phyloP scores from a whole-genome alignment of 2,797 vertebrate genomes.

The Acanthurus leucopareius region DNA sequence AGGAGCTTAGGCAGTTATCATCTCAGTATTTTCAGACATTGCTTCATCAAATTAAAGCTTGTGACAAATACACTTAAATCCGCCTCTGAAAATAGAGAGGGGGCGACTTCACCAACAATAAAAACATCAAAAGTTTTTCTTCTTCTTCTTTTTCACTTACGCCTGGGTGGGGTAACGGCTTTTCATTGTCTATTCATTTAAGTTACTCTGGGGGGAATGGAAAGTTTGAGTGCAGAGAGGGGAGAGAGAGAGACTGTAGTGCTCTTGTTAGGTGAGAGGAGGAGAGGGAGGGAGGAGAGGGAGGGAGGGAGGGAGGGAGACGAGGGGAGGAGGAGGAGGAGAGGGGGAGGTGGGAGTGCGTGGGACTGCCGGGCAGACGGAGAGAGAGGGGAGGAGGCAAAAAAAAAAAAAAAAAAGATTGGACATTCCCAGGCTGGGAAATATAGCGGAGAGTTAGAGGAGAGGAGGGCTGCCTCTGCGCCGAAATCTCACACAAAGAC shows the following conservation, averaged over 20 bases:
- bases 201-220: constrained; percentile 68
- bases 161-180: constrained; percentile 62
- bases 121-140: constrained; percentile 40
- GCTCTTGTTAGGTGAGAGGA: constrained; percentile 78
- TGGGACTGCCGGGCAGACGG: constrained; percentile 57
- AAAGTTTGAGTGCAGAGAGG: constrained; percentile 78
- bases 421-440: constrained; percentile 76
- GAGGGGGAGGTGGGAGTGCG: constrained; percentile 51
- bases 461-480: constrained; percentile 5
- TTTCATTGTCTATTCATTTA: constrained; percentile 79
- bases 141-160: constrained; percentile 13
- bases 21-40: constrained; percentile 9
- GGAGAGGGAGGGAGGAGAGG: constrained; percentile 4
- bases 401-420: constrained; percentile 28
- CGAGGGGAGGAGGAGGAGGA: constrained; percentile 28
- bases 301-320: constrained; percentile 18
- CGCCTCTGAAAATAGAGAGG: constrained; percentile 1
- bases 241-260: constrained; percentile 72
- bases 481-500: neutral
- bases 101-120: constrained; percentile 18
- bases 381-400: constrained; percentile 40
- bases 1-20: neutral
- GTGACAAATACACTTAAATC: neutral
- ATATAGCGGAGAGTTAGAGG: constrained; percentile 39
- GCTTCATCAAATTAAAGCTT: constrained; percentile 15